Percentiles rank a stretch among this genome's conserved stretches.
phyloP scores from a whole-genome alignment of 2,113 vertebrate species.

The Paracanthobrama guichenoti region DNA sequence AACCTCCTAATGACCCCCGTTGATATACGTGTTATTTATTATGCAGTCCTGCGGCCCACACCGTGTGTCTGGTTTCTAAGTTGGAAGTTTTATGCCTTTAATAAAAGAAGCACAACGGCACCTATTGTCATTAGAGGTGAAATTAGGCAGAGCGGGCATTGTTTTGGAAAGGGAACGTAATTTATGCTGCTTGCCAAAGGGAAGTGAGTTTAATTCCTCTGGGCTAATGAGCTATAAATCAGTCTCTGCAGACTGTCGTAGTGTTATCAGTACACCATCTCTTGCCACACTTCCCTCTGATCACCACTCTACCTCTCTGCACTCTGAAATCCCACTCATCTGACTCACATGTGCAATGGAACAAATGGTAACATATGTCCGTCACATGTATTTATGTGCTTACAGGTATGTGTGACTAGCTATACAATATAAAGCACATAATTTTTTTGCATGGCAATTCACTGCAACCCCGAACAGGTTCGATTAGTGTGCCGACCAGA shows the following conservation, averaged over 20 bases:
- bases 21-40: constrained; percentile 18
- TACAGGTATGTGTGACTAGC: neutral
- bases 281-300: constrained; percentile 47
- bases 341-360: constrained; percentile 15
- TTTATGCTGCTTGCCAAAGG: constrained; percentile 58
- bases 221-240: constrained; percentile 63
- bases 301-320: constrained; percentile 26
- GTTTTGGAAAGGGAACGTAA: constrained; percentile 56
- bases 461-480: neutral
- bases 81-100: constrained; percentile 52
- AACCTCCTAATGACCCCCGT: constrained; percentile 18
- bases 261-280: constrained; percentile 48
- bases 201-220: constrained; percentile 60
- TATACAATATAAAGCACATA: neutral
- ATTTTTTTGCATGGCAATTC: neutral
- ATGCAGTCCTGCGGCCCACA: neutral
- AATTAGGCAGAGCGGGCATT: constrained; percentile 55
- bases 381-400: neutral
- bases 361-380: constrained; percentile 10
- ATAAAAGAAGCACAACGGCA: constrained; percentile 46
- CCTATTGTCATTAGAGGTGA: constrained; percentile 51
- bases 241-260: constrained; percentile 53
- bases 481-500: constrained; percentile 40
- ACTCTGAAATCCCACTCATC: neutral
- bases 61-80: neutral